These are phyloP conservation scores for Pollachius pollachius DNA, from an alignment of 2,113 vertebrate genomes.

Conservation along the genomic window DNA sequence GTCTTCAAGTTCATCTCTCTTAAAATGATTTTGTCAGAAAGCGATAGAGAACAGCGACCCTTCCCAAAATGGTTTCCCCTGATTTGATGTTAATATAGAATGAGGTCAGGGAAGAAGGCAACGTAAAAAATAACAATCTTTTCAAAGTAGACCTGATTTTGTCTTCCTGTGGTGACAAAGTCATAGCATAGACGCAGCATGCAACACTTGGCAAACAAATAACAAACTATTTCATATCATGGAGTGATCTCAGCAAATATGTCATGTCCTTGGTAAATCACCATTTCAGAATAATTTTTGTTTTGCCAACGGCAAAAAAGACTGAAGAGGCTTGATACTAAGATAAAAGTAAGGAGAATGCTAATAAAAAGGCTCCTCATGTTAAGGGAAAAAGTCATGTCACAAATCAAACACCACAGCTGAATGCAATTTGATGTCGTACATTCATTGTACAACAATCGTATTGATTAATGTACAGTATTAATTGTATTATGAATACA, in stretches of 20 bases:
- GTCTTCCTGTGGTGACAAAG: neutral
- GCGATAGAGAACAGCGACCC: conserved; percentile 4
- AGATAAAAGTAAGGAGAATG: no score
- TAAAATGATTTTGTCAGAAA: conserved; percentile 9
- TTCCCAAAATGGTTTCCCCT: conserved; percentile 7
- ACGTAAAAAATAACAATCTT: neutral
- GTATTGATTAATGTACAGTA: no score
- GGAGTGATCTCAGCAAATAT: neutral
- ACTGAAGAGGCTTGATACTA: neutral
- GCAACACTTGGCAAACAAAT: neutral
- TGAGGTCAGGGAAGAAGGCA: neutral
- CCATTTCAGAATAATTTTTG: neutral
- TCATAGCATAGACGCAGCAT: neutral
- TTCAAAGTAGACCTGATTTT: neutral
- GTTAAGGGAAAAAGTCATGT: no score
- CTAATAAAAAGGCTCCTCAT: no score
- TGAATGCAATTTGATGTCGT: no score
- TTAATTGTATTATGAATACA: no score
- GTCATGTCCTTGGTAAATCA: neutral
- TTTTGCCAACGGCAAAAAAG: neutral
- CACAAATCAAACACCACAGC: no score
- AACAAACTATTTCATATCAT: neutral
- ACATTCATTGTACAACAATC: no score
- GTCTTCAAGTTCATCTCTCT: conserved; percentile 3
- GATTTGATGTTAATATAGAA: conserved; percentile 2